Percentiles rank a stretch among this genome's conserved stretches.
Evolutionary conservation across 2,113 vertebrate genomes (phyloP).

Genomic region (Labeo catla): DNA sequence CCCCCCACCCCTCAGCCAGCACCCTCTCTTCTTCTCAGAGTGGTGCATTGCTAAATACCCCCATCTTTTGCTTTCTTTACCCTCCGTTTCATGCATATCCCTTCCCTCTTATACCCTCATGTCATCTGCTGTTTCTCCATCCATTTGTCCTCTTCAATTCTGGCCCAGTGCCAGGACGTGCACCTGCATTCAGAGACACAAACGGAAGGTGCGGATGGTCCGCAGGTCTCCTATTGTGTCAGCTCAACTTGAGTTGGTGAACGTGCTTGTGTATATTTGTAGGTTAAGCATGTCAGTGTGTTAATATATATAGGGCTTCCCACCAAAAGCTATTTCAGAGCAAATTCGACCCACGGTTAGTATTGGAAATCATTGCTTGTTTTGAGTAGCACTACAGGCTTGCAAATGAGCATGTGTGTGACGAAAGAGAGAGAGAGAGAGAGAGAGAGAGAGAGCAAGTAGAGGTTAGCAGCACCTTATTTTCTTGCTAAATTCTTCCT

Average conservation of each 20-base stretch:
- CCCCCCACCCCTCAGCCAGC: slow-evolving; percentile 32
- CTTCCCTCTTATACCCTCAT: slow-evolving; percentile 6
- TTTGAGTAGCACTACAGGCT: slow-evolving; percentile 17
- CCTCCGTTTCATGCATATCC: slow-evolving; percentile 25
- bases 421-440: neutral
- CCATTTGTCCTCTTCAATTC: slow-evolving; percentile 12
- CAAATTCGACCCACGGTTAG: slow-evolving; percentile 37
- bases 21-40: slow-evolving; percentile 38
- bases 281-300: neutral
- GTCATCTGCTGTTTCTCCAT: slow-evolving; percentile 19
- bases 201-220: slow-evolving; percentile 1
- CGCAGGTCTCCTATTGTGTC: slow-evolving; percentile 30
- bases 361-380: slow-evolving; percentile 52
- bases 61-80: slow-evolving; percentile 28
- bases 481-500: slow-evolving; percentile 40
- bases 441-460: slow-evolving; percentile 20
- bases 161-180: slow-evolving; percentile 49
- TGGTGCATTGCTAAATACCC: slow-evolving; percentile 52
- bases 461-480: neutral
- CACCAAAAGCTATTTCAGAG: slow-evolving; percentile 39
- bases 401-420: slow-evolving; percentile 27
- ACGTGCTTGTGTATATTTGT: neutral
- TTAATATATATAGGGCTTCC: slow-evolving; percentile 31
- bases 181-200: slow-evolving; percentile 13
- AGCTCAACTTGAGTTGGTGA: slow-evolving; percentile 6